Evolutionary conservation across 2,113 vertebrate species (phyloP).

Genomic region (Chroicocephalus ridibundus): DNA sequence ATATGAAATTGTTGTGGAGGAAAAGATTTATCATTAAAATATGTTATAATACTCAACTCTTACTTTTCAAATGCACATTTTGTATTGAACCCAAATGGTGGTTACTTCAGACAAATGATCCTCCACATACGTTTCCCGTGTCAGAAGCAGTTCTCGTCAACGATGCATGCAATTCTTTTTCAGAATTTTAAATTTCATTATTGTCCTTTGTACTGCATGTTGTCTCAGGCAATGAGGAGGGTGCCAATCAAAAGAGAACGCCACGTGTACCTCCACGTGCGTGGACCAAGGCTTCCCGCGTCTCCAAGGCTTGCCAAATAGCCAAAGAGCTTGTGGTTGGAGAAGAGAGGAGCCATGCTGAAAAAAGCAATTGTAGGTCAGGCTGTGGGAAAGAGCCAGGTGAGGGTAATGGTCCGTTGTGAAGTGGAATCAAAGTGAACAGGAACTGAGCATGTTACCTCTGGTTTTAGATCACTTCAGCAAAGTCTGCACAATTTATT

Average conservation of each 20-base stretch:
- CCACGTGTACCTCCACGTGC: neutral
- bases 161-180: neutral
- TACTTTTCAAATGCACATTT: conserved; percentile 42
- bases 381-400: neutral
- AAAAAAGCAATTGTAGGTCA: neutral
- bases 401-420: neutral
- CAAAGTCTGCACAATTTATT: neutral
- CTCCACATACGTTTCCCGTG: neutral
- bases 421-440: neutral
- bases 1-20: conserved; percentile 24
- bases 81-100: conserved; percentile 33
- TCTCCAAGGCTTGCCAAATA: neutral
- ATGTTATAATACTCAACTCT: conserved; percentile 33
- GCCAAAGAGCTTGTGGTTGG: neutral
- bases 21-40: conserved; percentile 50
- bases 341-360: neutral
- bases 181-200: neutral
- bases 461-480: neutral
- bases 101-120: conserved; percentile 29
- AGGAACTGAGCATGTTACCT: neutral
- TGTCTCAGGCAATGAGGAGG: neutral
- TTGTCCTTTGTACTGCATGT: neutral
- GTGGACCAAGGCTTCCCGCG: neutral
- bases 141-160: conserved; percentile 2
- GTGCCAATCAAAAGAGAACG: neutral